Conservation (phyloP, 2,113 vertebrate genomes). For the Telmatochromis bifrenatus region DNA sequence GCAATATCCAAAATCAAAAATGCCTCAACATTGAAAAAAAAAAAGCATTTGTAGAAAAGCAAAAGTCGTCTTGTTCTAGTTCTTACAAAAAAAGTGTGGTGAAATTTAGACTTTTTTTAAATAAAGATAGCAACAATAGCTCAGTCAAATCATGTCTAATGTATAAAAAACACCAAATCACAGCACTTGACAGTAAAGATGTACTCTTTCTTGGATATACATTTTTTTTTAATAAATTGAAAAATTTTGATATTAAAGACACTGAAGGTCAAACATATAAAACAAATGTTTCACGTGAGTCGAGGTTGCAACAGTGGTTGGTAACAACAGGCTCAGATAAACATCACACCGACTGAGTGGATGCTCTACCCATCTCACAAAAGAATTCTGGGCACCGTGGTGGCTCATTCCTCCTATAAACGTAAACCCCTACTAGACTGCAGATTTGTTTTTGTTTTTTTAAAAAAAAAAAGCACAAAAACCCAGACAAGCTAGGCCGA, state of each 20-base stretch:
- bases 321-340: slow-evolving; percentile 24
- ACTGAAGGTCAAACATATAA: slow-evolving; percentile 55
- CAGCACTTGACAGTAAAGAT: slow-evolving; percentile 68
- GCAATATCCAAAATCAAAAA: slow-evolving; percentile 47
- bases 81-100: slow-evolving; percentile 4
- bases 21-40: slow-evolving; percentile 43
- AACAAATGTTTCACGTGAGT: slow-evolving; percentile 30
- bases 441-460: neutral
- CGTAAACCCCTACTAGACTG: slow-evolving; percentile 39
- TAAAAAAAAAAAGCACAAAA: slow-evolving; percentile 21
- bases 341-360: neutral
- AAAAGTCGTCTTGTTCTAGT: slow-evolving; percentile 3
- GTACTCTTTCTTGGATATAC: slow-evolving; percentile 22
- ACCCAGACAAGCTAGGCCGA: slow-evolving; percentile 7
- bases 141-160: slow-evolving; percentile 55
- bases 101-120: neutral
- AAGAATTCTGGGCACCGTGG: slow-evolving; percentile 60
- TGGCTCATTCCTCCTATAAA: slow-evolving; percentile 47
- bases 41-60: slow-evolving; percentile 47
- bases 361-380: slow-evolving; percentile 14
- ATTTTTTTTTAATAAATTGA: neutral
- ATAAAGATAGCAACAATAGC: slow-evolving; percentile 46
- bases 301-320: slow-evolving; percentile 10
- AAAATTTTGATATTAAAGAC: slow-evolving; percentile 55
- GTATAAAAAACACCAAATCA: slow-evolving; percentile 64